A percentile compares a stretch with the other conserved stretches of the same genome.
phyloP scores from a whole-genome alignment of 2,888 invertebrate genomes.

The Drosophila bunnanda region DNA sequence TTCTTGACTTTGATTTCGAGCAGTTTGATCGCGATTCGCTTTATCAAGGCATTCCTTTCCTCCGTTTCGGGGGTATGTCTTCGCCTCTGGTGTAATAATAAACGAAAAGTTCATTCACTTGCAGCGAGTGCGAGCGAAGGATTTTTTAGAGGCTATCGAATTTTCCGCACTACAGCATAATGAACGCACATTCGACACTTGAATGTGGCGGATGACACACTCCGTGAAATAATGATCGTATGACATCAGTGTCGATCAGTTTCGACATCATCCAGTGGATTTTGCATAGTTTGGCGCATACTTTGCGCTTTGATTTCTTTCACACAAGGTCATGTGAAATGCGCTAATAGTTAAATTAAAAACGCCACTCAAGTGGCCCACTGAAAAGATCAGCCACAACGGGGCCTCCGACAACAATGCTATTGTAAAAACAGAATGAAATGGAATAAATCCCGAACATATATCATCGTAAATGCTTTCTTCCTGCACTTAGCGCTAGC shows the following conservation, averaged over 20 bases:
- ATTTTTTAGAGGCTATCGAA: constrained; percentile 37
- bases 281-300: constrained; percentile 21
- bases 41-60: constrained; percentile 62
- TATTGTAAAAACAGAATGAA: constrained; percentile 28
- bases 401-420: constrained; percentile 29
- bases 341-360: constrained; percentile 63
- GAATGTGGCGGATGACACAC: constrained; percentile 34
- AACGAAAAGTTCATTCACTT: constrained; percentile 76
- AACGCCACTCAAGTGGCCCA: constrained; percentile 61
- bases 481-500: constrained; percentile 71
- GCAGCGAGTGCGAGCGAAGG: neutral
- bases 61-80: constrained; percentile 14
- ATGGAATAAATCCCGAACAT: constrained; percentile 40
- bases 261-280: constrained; percentile 36
- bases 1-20: constrained; percentile 74
- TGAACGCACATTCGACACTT: constrained; percentile 6
- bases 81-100: constrained; percentile 54
- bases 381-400: constrained; percentile 37
- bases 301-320: constrained; percentile 10
- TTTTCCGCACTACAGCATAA: constrained; percentile 27
- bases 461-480: constrained; percentile 69
- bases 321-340: constrained; percentile 55
- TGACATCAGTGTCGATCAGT: constrained; percentile 64
- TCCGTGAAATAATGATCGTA: constrained; percentile 52
- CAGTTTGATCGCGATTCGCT: constrained; percentile 43